Evolutionary conservation across 1,140 invertebrate genomes (phyloP), one percentile per base, ranked within the genome.

Genomic region (Metaphire vulgaris): DNA sequence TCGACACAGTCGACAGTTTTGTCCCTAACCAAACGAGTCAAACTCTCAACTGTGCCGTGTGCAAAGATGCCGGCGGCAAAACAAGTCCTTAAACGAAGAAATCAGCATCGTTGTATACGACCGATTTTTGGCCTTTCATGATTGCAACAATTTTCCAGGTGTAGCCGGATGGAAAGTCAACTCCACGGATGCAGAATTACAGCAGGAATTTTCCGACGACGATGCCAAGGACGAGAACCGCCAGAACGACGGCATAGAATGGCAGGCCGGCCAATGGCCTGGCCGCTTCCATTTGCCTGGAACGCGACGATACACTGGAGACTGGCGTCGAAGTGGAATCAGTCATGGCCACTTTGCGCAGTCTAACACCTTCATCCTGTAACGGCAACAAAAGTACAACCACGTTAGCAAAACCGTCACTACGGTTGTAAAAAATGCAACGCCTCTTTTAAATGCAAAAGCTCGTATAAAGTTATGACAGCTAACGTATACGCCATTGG

Each of bases 361-460:
- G 69, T 71, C 69, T 71, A n/a, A 71, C 6, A n/a, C 69, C 69
- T 32, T 71, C 69, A 30, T 71, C 69, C 69, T 71, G n/a, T n/a
- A n/a, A n/a, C n/a, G n/a, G n/a, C n/a, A n/a, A n/a, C n/a, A n/a
- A n/a, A n/a, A n/a, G n/a, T n/a, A n/a, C n/a, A n/a, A n/a, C n/a
- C n/a, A n/a, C n/a, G n/a, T n/a, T n/a, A n/a, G n/a, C n/a, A n/a
- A n/a, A n/a, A n/a, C n/a, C n/a, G n/a, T n/a, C n/a, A n/a, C n/a
- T n/a, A n/a, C n/a, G n/a, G n/a, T n/a, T n/a, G n/a, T n/a, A n/a
- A n/a, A n/a, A n/a, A n/a, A n/a, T n/a, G n/a, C n/a, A n/a, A n/a
- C n/a, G n/a, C n/a, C n/a, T n/a, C n/a, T n/a, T n/a, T n/a, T n/a
- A n/a, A n/a, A n/a, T n/a, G n/a, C n/a, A n/a, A n/a, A n/a, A n/a